phyloP scores from a whole-genome alignment of 1,140 invertebrate species.

The Drosophila baimaii region DNA sequence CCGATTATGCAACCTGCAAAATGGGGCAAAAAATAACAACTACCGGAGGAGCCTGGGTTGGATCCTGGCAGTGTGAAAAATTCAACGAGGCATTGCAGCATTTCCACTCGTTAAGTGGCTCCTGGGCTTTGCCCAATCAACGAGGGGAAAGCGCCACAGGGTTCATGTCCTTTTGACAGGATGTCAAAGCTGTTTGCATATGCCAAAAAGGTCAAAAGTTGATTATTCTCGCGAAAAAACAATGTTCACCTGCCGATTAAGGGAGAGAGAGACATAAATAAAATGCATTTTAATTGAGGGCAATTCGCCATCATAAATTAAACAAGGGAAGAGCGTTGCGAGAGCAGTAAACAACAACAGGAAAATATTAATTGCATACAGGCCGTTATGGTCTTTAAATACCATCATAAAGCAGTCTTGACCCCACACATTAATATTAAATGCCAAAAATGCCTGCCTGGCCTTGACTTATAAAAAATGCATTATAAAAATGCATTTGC shows the following conservation, averaged over 20 bases:
- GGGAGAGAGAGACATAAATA: not conserved
- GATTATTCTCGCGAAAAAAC: slow-evolving; percentile 15
- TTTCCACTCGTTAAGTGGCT: slow-evolving; percentile 52
- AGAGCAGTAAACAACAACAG: not conserved
- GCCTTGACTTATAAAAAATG: too few relatives aligned
- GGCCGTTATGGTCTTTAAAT: not conserved
- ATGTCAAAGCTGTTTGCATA: slow-evolving; percentile 35
- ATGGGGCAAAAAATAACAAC: slow-evolving; percentile 19
- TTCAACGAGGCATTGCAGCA: slow-evolving; percentile 43
- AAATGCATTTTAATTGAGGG: slow-evolving; percentile 3
- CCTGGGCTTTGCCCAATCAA: slow-evolving; percentile 62
- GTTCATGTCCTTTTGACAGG: slow-evolving; percentile 5
- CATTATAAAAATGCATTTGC: too few relatives aligned
- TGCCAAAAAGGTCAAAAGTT: slow-evolving; percentile 15
- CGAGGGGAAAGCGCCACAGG: slow-evolving; percentile 1
- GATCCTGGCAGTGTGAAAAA: slow-evolving; percentile 22
- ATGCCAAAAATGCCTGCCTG: not conserved
- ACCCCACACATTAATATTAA: not conserved
- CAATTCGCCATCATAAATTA: slow-evolving; percentile 6
- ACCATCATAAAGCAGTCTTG: not conserved
- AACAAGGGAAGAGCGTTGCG: not conserved
- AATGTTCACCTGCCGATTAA: not conserved
- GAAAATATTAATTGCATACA: not conserved
- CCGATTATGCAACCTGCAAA: slow-evolving; percentile 47
- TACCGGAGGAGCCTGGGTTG: not conserved